A percentile compares a stretch with the other conserved stretches of the same genome.
These are phyloP conservation scores for Idaea aversata DNA, from an alignment of 2,888 invertebrate genomes.

Conservation along the genomic window DNA sequence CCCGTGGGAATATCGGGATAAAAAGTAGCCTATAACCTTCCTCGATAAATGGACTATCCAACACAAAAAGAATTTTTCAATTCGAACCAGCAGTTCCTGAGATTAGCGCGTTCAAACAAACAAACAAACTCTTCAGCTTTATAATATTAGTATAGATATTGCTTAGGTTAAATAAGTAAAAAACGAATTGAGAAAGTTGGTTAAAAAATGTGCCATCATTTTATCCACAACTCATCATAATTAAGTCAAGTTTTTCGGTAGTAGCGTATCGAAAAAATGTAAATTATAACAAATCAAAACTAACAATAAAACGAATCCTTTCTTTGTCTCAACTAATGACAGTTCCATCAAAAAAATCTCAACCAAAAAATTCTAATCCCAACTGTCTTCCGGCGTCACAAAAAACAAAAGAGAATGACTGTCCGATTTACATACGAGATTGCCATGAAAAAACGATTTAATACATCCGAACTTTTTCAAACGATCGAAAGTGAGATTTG, in stretches of 20 bases:
- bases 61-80: too few relatives aligned
- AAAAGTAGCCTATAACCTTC: too few relatives aligned
- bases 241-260: background rate
- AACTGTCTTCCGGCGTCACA: conserved; percentile 56
- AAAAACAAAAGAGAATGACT: conserved; percentile 66
- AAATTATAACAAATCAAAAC: background rate
- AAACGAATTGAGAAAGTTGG: too few relatives aligned
- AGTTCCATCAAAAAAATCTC: conserved; percentile 37
- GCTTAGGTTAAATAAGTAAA: too few relatives aligned
- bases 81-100: too few relatives aligned
- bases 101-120: too few relatives aligned
- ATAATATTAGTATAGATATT: too few relatives aligned
- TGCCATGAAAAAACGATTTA: conserved; percentile 49
- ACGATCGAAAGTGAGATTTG: conserved; percentile 68
- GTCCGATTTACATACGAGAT: conserved; percentile 72
- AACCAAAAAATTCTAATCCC: conserved; percentile 51
- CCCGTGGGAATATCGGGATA: too few relatives aligned
- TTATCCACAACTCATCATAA: background rate
- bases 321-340: conserved; percentile 33
- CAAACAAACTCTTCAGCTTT: too few relatives aligned
- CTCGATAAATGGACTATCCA: too few relatives aligned
- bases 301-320: conserved; percentile 15
- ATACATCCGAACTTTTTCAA: conserved; percentile 35
- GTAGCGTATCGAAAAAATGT: background rate
- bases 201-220: too few relatives aligned